Percentiles rank a stretch among this genome's conserved stretches.
Conservation (phyloP, 2,113 vertebrate genomes). For the Sebastes schlegelii region DNA sequence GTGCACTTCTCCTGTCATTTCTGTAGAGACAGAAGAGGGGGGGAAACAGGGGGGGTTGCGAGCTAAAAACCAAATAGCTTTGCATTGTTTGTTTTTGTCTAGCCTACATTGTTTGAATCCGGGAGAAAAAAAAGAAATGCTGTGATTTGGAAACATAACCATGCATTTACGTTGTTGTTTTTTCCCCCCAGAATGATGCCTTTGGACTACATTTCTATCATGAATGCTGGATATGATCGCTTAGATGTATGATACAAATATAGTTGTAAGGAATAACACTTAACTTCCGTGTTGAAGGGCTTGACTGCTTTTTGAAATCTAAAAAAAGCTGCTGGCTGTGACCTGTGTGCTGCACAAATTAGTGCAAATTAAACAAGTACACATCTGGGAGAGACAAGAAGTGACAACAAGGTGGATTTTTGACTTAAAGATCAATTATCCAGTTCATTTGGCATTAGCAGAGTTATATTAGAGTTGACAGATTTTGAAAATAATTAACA, state of each 20-base stretch:
- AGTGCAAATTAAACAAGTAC: background rate
- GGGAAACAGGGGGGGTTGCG: constrained; percentile 44
- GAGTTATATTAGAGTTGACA: background rate
- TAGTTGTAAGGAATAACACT: constrained; percentile 20
- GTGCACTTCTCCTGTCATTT: constrained; percentile 80
- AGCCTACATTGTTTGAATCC: constrained; percentile 59
- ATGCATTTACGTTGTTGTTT: constrained; percentile 31
- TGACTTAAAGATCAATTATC: constrained; percentile 26
- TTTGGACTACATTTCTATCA: constrained; percentile 35
- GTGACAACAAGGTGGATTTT: constrained; percentile 12
- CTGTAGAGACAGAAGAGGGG: constrained; percentile 62
- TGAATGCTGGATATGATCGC: constrained; percentile 5
- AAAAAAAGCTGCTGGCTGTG: constrained; percentile 10
- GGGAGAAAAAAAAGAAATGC: constrained; percentile 28
- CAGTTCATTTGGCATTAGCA: constrained; percentile 19
- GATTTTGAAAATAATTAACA: background rate
- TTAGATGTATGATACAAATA: constrained; percentile 47
- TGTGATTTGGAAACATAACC: constrained; percentile 64
- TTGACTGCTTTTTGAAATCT: constrained; percentile 21
- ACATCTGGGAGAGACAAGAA: background rate
- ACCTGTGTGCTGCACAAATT: constrained; percentile 22
- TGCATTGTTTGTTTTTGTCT: constrained; percentile 76
- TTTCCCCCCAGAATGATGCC: constrained; percentile 32
- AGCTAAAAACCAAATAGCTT: constrained; percentile 76
- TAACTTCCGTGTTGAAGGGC: constrained; percentile 15